Conservation (phyloP, 2,888 invertebrate species). For the Drosophila colorata region DNA sequence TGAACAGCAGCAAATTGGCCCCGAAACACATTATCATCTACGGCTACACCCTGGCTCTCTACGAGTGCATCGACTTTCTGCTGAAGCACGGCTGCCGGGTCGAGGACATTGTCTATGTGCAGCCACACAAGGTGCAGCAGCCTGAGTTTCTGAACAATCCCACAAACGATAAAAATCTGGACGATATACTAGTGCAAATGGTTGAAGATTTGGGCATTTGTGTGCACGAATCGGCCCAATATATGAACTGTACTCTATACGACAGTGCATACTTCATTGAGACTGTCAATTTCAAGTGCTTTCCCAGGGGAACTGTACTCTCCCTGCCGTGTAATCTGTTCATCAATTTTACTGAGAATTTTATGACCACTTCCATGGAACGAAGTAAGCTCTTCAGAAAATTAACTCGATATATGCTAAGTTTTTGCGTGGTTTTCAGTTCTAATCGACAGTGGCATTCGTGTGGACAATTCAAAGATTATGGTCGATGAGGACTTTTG, state of each 20-base stretch:
- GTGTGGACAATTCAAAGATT: slow-evolving; percentile 32
- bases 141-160: slow-evolving; percentile 55
- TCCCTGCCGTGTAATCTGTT: slow-evolving; percentile 70
- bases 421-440: slow-evolving; percentile 22
- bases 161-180: slow-evolving; percentile 59
- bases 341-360: slow-evolving; percentile 61
- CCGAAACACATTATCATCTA: slow-evolving; percentile 65
- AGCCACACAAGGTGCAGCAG: slow-evolving; percentile 33
- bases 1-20: slow-evolving; percentile 3
- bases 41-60: slow-evolving; percentile 63
- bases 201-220: slow-evolving; percentile 64
- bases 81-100: slow-evolving; percentile 61
- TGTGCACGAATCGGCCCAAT: slow-evolving; percentile 44
- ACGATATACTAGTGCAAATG: slow-evolving; percentile 61
- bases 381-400: slow-evolving; percentile 6
- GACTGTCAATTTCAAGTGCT: slow-evolving; percentile 51
- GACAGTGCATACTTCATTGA: slow-evolving; percentile 39
- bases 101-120: slow-evolving; percentile 56
- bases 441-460: slow-evolving; percentile 36
- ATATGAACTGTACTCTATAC: slow-evolving; percentile 30
- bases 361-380: slow-evolving; percentile 17
- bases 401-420: too few relatives aligned
- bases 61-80: slow-evolving; percentile 76
- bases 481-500: slow-evolving; percentile 60
- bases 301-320: slow-evolving; percentile 12